Conservation (phyloP, 2,113 vertebrate species). For the Ibidorhyncha struthersii region DNA sequence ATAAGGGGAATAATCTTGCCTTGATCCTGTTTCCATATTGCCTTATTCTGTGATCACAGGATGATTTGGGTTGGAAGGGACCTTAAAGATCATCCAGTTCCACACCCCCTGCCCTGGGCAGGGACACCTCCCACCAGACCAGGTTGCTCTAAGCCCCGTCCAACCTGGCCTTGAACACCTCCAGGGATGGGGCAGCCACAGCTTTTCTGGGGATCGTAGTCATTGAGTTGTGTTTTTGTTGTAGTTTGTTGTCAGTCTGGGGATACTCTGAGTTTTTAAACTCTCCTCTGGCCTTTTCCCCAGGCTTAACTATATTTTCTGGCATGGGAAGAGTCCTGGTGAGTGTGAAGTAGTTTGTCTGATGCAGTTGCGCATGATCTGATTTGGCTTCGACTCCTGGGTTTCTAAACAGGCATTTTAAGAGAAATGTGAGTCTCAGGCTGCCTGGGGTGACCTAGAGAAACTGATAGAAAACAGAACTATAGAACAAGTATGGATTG, state of each 20-base stretch:
- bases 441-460: not conserved
- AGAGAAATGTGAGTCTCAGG: not conserved
- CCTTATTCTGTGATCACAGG: not conserved
- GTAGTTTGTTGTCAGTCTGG: not conserved
- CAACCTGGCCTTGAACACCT: not conserved
- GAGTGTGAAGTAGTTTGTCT: not conserved
- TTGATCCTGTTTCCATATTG: not conserved
- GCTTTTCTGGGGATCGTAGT: not conserved
- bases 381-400: not conserved
- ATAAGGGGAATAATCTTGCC: too few species aligned
- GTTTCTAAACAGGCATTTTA: not conserved
- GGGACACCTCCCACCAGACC: not conserved
- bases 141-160: not conserved
- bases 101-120: not conserved
- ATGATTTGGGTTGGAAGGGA: not conserved
- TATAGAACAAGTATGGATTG: not conserved
- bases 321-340: not conserved
- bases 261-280: not conserved
- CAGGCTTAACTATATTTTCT: not conserved
- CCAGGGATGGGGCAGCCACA: not conserved
- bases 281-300: not conserved
- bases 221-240: not conserved
- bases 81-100: not conserved
- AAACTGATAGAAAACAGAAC: not conserved
- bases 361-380: not conserved